A percentile compares a stretch with the other conserved stretches of the same genome.
phyloP scores from a whole-genome alignment of 2,888 invertebrate species.

The Poecilobothrus nobilitatus region DNA sequence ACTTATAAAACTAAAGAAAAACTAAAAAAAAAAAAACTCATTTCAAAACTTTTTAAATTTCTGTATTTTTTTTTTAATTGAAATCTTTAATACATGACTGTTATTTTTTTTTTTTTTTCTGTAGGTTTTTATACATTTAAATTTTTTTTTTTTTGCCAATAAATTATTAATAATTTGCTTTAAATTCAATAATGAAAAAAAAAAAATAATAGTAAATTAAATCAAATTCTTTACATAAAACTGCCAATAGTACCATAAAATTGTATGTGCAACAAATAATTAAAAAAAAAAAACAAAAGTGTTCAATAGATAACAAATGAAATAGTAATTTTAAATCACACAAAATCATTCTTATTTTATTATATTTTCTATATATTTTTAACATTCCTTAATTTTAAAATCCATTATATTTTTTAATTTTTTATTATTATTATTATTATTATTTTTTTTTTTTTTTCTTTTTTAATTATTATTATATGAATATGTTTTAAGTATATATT shows the following conservation, averaged over 20 bases:
- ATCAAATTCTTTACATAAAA: too few species aligned
- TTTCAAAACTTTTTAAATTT: too few species aligned
- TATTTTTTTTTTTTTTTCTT: too few species aligned
- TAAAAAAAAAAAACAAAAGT: not conserved
- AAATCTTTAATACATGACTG: too few species aligned
- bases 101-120: too few species aligned
- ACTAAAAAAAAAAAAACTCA: too few species aligned
- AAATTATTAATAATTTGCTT: not conserved
- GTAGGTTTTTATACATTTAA: too few species aligned
- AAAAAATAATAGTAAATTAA: not conserved
- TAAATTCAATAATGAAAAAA: not conserved
- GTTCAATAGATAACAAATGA: not conserved
- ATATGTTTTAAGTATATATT: not conserved
- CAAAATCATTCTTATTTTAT: not conserved
- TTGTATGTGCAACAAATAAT: not conserved
- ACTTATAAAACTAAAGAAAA: too few species aligned
- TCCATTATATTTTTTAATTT: not conserved
- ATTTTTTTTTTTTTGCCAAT: too few species aligned
- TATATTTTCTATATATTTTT: not conserved
- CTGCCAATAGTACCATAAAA: constrained; percentile 2
- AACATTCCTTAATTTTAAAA: not conserved
- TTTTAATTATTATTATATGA: too few species aligned
- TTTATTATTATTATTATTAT: not conserved
- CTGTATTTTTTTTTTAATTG: too few species aligned
- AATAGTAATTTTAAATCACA: not conserved